A percentile compares a stretch with the other conserved stretches of the same genome.
Conservation (phyloP, 2,113 vertebrate genomes). For the Peromyscus leucopus region DNA sequence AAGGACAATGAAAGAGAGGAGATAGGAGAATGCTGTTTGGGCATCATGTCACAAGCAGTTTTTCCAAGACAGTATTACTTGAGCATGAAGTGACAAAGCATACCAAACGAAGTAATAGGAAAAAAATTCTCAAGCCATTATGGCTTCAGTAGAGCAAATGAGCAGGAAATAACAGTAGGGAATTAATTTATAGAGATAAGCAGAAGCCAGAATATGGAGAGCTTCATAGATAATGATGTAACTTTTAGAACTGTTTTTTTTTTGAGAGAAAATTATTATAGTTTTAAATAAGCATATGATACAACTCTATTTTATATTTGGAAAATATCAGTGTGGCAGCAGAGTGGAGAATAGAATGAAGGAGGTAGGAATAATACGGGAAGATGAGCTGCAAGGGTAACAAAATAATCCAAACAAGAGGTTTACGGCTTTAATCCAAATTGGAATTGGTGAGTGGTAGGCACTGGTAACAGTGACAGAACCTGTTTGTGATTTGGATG, state of each 20-base stretch:
- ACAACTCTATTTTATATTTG: background rate
- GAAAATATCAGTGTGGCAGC: background rate
- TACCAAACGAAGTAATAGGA: background rate
- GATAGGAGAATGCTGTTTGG: background rate
- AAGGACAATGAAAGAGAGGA: background rate
- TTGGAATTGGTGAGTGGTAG: background rate
- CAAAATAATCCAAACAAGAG: constrained; percentile 6
- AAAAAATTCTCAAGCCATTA: background rate
- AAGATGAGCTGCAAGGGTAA: background rate
- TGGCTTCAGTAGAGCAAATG: background rate
- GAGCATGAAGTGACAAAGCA: background rate
- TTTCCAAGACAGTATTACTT: background rate
- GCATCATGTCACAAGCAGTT: background rate
- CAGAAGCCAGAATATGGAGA: background rate
- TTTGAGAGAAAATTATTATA: background rate
- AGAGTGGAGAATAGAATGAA: background rate
- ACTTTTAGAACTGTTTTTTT: background rate
- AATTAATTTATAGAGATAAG: background rate
- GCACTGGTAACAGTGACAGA: background rate
- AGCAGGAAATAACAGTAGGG: background rate
- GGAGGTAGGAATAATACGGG: background rate
- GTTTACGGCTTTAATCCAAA: background rate
- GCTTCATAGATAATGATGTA: background rate
- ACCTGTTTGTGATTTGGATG: background rate
- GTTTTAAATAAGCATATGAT: constrained; percentile 6